Percentiles rank a stretch among this genome's conserved stretches.
Evolutionary conservation across 64 coral and sea anemone genomes (phyloP).

Genomic region (Platygyra sinensis): DNA sequence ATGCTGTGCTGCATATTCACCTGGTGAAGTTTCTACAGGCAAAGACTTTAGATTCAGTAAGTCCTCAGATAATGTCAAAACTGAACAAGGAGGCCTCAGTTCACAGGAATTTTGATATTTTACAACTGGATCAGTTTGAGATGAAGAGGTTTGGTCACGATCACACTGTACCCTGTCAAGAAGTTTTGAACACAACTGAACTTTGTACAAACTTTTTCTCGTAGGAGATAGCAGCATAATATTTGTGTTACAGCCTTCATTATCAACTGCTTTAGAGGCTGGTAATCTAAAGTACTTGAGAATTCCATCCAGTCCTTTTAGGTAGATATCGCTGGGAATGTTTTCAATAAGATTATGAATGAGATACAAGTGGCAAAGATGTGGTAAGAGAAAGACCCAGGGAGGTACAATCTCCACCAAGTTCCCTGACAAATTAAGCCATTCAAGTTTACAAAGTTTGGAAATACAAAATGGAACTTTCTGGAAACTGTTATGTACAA

Average conservation of each 20-base stretch:
- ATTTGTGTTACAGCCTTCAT: background rate
- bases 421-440: slow-evolving; percentile 87
- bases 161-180: background rate
- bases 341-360: slow-evolving; percentile 79
- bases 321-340: slow-evolving; percentile 69
- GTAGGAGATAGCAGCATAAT: slow-evolving; percentile 33
- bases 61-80: background rate
- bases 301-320: slow-evolving; percentile 37
- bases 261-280: background rate
- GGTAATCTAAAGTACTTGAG: slow-evolving; percentile 59
- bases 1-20: background rate
- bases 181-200: background rate
- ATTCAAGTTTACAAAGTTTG: slow-evolving; percentile 50
- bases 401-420: slow-evolving; percentile 67
- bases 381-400: slow-evolving; percentile 52
- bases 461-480: slow-evolving; percentile 49
- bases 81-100: background rate
- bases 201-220: background rate
- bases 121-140: background rate
- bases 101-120: background rate
- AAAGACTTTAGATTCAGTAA: background rate
- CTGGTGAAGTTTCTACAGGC: background rate
- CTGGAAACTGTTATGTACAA: slow-evolving; percentile 73
- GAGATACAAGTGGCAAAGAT: slow-evolving; percentile 57
- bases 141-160: background rate